phyloP scores from a whole-genome alignment of 53 echinoderm and acorn worm genomes.

The Patiria pectinifera region DNA sequence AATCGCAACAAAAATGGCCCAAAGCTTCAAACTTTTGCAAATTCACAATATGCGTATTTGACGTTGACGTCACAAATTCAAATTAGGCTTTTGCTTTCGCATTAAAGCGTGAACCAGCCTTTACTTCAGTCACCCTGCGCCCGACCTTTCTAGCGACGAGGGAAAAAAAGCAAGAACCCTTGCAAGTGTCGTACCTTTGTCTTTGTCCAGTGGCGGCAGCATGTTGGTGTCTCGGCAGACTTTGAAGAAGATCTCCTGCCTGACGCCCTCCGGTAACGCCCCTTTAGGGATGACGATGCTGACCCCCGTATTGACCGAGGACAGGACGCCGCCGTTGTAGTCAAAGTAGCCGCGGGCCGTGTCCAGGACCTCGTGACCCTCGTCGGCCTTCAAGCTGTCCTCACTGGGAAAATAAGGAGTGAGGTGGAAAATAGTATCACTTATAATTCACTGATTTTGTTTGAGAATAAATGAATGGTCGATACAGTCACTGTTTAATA shows the following conservation, averaged over 20 bases:
- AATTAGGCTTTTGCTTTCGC: too few relatives aligned
- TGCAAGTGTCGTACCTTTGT: slow-evolving; percentile 73
- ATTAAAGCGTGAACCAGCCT: too few relatives aligned
- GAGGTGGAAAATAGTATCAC: too few relatives aligned
- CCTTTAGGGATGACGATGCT: slow-evolving; percentile 94
- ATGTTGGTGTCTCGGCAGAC: slow-evolving; percentile 95
- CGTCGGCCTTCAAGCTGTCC: slow-evolving; percentile 83
- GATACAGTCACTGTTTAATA: too few relatives aligned
- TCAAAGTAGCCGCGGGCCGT: slow-evolving; percentile 88
- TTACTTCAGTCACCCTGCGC: too few relatives aligned
- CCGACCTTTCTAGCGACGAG: neutral
- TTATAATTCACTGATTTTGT: neutral
- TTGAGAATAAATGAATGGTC: too few relatives aligned
- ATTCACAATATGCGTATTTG: too few relatives aligned
- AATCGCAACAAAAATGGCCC: too few relatives aligned
- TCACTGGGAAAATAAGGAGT: slow-evolving; percentile 56
- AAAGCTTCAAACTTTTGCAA: too few relatives aligned
- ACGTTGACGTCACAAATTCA: too few relatives aligned
- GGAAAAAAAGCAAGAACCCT: neutral
- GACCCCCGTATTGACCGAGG: slow-evolving; percentile 85
- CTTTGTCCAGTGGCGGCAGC: slow-evolving; percentile 92
- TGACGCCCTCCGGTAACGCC: slow-evolving; percentile 84
- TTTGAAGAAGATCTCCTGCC: slow-evolving; percentile 95
- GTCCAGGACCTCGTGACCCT: slow-evolving; percentile 91
- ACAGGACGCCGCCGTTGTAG: slow-evolving; percentile 78